Base-by-base conservation (phyloP, 2,888 invertebrate species). In the Platypus cylindrus region DNA sequence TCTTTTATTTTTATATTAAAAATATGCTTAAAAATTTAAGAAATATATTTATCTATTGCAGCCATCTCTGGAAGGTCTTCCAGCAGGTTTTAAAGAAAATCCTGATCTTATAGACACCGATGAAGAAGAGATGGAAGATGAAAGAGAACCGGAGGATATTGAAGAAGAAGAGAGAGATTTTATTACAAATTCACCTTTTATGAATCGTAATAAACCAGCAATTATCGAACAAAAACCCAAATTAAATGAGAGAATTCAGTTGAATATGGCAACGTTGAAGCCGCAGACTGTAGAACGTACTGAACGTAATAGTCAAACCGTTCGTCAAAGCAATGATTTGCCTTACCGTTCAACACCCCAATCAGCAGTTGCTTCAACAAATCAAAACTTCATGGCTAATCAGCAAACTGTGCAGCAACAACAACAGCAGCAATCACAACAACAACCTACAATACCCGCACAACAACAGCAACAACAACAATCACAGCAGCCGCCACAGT, bases 1-100 rank as follows among this genome's bases (percentile, higher is more conserved):
- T n/a, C n/a, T n/a, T n/a, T n/a, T n/a, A n/a, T n/a, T n/a, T n/a
- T n/a, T n/a, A n/a, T n/a, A n/a, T n/a, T n/a, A n/a, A n/a, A n/a
- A n/a, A n/a, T n/a, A n/a, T n/a, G n/a, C n/a, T n/a, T n/a, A n/a
- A n/a, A n/a, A n/a, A n/a, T n/a, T n/a, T n/a, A n/a, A n/a, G n/a
- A n/a, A 3, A 40, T 44, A 17, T 20, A 34, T 20, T 30, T n/a
- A n/a, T 30, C 31, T 13, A 22, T 32, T 38, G 5, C 41, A 60
- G 59, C 60, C 60, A 38, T 59, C 60, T 8, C 49, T 59, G 38
- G 60, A 63, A 43, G 59, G 55, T 43, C 62, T 63, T 34, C 58
- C 62, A 3, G 58, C 53, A 32, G 55, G 57, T 24, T 55, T 52
- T 45, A 53, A 60, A 38, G n/a, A n/a, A 53, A 43, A 43, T 29